Conservation (phyloP, 2,888 invertebrate species). For the Apamea crenata region DNA sequence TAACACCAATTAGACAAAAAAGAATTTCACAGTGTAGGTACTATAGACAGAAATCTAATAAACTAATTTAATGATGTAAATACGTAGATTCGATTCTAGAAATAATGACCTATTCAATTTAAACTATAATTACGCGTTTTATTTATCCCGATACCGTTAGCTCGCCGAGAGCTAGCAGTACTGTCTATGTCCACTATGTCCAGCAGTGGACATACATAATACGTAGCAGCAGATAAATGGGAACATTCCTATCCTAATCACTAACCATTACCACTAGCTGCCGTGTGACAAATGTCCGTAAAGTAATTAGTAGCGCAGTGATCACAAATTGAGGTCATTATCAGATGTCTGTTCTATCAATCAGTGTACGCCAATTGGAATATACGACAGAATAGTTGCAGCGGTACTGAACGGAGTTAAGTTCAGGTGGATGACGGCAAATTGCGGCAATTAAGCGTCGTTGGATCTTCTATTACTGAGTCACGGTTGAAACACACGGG, state of each 20-base stretch:
- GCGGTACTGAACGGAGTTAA: neutral
- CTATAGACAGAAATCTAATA: too few relatives aligned
- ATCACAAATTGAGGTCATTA: conserved; percentile 20
- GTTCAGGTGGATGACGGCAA: neutral
- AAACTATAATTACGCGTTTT: neutral
- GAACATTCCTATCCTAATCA: conserved; percentile 1
- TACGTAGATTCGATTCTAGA: neutral
- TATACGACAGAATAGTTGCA: neutral
- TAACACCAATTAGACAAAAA: too few relatives aligned
- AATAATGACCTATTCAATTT: neutral
- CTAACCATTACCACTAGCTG: neutral
- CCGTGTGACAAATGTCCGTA: conserved; percentile 10
- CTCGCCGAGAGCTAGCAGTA: neutral
- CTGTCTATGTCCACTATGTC: neutral
- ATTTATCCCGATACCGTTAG: neutral
- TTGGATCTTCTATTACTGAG: conserved; percentile 14
- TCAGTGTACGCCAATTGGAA: conserved; percentile 1
- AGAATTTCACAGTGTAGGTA: too few relatives aligned
- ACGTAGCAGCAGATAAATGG: neutral
- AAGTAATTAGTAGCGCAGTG: conserved; percentile 23
- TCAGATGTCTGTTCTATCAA: neutral
- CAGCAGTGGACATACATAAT: neutral
- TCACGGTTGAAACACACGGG: neutral
- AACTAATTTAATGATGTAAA: too few relatives aligned
- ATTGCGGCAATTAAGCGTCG: conserved; percentile 19